Base-by-base conservation (phyloP, 2,888 invertebrate species). In the Agrotis ipsilon region DNA sequence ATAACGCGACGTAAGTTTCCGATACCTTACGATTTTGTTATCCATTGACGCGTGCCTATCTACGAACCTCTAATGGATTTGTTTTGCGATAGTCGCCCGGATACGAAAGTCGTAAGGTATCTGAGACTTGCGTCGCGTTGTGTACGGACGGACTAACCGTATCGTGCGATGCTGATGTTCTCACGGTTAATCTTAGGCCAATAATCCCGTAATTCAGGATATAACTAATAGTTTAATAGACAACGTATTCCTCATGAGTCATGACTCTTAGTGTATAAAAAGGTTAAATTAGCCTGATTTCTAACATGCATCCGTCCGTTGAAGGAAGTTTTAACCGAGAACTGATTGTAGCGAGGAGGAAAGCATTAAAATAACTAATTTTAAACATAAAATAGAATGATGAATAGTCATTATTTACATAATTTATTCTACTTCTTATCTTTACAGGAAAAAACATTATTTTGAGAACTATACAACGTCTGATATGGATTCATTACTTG, bases 301-400 rank as follows among this genome's bases (percentile, higher is more conserved):
- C 65, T 68, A 77, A 39, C 21, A 19, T 18, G 16, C 48, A 19
- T 49, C 72, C 72, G 67, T 70, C 70, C 70, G 68, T 27, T 62
- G 27, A 3, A 81, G 79, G 79, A 81, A 64, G 77, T 71, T n/a
- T 39, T 1, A 49, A 18, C 51, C 39, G 39, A 19, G 51, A 21
- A 4, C 52, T 24, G 60, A 59, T 45, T 48, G 48, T 46, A 49
- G 19, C 24, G 1, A 49, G 60, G 75, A 74, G 67, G 74, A 74
- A 75, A 61, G 58, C 63, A 75, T 60, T 73, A 48, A n/a, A 58
- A 72, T 52, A 58, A 7, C 45, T 54, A 27, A 72, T 79, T 79
- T 49, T 46, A 48, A 51, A 58, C 7, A 54, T 51, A 21, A 49
- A 49, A 65, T 57, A 54, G 3, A 60, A 19, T 45, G 18, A 57